Evolutionary conservation across 2,888 invertebrate species (phyloP).

Genomic region (Amblyjoppa proteus): DNA sequence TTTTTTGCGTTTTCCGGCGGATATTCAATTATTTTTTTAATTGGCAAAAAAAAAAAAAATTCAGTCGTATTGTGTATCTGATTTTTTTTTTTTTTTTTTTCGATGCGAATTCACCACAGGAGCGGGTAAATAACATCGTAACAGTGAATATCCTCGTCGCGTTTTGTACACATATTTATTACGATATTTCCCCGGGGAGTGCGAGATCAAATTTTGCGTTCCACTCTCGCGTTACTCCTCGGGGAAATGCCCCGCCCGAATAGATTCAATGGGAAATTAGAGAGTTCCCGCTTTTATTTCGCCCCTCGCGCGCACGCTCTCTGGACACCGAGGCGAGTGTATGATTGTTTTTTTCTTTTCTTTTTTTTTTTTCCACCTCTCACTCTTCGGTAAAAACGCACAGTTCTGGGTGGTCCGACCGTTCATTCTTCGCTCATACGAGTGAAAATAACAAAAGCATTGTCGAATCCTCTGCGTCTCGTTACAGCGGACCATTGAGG

Average conservation of each 20-base stretch:
- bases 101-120: not conserved
- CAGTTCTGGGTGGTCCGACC: constrained; percentile 13
- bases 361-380: constrained; percentile 20
- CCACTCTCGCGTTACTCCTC: constrained; percentile 41
- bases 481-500: not conserved
- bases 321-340: not conserved
- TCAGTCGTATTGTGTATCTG: not conserved
- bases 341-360: not conserved
- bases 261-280: constrained; percentile 66
- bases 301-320: constrained; percentile 13
- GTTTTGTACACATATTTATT: constrained; percentile 47
- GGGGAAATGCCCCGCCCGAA: constrained; percentile 50
- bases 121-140: constrained; percentile 12
- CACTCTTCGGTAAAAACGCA: constrained; percentile 9
- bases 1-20: not conserved
- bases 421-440: not conserved
- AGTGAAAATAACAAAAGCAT: constrained; percentile 1
- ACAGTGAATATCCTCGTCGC: not conserved
- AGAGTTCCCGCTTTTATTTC: constrained; percentile 33
- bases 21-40: constrained; percentile 34
- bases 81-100: no score
- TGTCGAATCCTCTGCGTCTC: not conserved
- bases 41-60: constrained; percentile 3
- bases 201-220: constrained; percentile 38
- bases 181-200: constrained; percentile 57